Percentiles rank a stretch among this genome's conserved stretches.
Evolutionary conservation across 1,140 invertebrate species (phyloP).

Genomic region (Mactra quadrangularis): DNA sequence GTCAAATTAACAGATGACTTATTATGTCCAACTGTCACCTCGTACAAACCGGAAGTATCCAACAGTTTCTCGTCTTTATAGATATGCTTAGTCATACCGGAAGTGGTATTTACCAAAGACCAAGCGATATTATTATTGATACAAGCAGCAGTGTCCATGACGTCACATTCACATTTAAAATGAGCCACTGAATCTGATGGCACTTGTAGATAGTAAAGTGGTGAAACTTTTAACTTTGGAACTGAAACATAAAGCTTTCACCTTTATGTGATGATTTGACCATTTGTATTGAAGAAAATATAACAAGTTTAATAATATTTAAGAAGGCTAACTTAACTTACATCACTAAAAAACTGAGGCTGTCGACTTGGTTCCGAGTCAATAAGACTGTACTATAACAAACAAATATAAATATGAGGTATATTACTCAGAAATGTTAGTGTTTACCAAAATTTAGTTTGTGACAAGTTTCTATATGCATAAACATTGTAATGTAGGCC

Average conservation of each 20-base stretch:
- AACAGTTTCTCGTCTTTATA: constrained; percentile 13
- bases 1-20: constrained; percentile 26
- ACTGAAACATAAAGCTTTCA: constrained; percentile 2
- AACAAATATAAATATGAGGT: too few species aligned
- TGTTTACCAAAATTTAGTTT: too few species aligned
- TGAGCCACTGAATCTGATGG: constrained; percentile 33
- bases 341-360: too few species aligned
- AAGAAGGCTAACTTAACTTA: too few species aligned
- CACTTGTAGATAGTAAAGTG: constrained; percentile 42
- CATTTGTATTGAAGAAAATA: too few species aligned
- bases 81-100: constrained; percentile 2
- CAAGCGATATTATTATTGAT: constrained; percentile 25
- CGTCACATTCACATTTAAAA: constrained; percentile 42
- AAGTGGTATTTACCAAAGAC: constrained; percentile 21
- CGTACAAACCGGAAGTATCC: neutral
- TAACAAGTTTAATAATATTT: too few species aligned
- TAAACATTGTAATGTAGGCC: too few species aligned
- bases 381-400: too few species aligned
- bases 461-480: too few species aligned
- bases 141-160: constrained; percentile 6
- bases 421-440: too few species aligned
- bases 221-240: constrained; percentile 23
- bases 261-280: too few species aligned
- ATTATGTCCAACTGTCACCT: neutral
- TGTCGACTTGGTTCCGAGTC: too few species aligned